Evolutionary conservation across 2,888 invertebrate species (phyloP).

Genomic region (Apomyelois bistriatella): DNA sequence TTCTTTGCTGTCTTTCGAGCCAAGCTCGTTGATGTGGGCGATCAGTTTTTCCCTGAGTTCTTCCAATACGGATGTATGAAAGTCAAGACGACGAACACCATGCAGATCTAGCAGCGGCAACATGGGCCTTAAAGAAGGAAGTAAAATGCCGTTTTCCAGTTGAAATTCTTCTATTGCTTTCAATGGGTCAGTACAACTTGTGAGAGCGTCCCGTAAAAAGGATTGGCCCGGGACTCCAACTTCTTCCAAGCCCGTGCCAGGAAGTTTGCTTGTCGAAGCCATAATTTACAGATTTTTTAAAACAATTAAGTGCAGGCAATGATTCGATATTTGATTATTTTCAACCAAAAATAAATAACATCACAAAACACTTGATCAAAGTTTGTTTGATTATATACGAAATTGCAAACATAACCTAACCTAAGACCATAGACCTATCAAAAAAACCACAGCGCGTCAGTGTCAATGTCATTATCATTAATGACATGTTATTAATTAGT

Average conservation of each 20-base stretch:
- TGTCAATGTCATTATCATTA: too few species aligned
- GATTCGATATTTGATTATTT: too few species aligned
- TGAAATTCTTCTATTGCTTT: constrained; percentile 99
- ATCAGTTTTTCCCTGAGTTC: constrained; percentile 84
- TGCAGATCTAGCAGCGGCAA: constrained; percentile 96
- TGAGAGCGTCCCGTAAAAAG: constrained; percentile 93
- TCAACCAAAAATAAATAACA: too few species aligned
- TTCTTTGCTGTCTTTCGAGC: constrained; percentile 84
- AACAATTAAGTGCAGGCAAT: too few species aligned
- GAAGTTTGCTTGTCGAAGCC: constrained; percentile 71
- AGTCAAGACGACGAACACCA: constrained; percentile 94
- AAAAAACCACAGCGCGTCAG: too few species aligned
- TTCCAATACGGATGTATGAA: constrained; percentile 95
- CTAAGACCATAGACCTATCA: too few species aligned
- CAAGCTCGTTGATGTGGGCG: constrained; percentile 90
- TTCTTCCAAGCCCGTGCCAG: constrained; percentile 86
- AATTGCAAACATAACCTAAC: too few species aligned
- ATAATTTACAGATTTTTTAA: constrained; percentile 28
- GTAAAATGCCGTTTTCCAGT: constrained; percentile 93
- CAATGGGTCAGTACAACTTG: constrained; percentile 96
- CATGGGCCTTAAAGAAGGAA: constrained; percentile 96
- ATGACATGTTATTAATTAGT: too few species aligned
- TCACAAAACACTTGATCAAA: too few species aligned
- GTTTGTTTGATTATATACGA: too few species aligned
- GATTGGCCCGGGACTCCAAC: constrained; percentile 92